Conservation (phyloP, 1,140 invertebrate species). For the Hylyphantes graminicola region DNA sequence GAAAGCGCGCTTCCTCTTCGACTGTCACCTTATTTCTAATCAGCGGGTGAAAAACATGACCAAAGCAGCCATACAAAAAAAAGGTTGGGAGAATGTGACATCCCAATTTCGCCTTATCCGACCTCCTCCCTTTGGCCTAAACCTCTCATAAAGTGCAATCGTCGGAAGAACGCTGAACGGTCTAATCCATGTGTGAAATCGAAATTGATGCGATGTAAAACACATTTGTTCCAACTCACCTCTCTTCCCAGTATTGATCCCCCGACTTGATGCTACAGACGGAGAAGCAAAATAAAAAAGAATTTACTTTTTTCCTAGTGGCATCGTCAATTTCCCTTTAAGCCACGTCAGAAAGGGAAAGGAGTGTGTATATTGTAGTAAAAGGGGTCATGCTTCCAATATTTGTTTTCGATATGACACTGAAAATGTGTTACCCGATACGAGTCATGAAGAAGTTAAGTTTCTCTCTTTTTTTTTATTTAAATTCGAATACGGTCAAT, state of each 20-base stretch:
- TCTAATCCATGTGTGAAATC: conserved; percentile 59
- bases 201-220: conserved; percentile 60
- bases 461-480: no score
- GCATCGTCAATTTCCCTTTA: no score
- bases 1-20: not conserved
- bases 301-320: no score
- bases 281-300: no score
- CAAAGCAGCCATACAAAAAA: not conserved
- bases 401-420: no score
- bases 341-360: no score
- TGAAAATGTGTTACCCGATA: no score
- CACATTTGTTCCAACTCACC: conserved; percentile 58
- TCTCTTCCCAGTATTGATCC: conserved; percentile 15
- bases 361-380: no score
- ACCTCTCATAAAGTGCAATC: conserved; percentile 49
- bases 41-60: not conserved
- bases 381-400: no score
- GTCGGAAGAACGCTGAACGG: conserved; percentile 40
- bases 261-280: not conserved
- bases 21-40: not conserved
- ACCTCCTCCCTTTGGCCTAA: not conserved
- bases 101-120: conserved; percentile 11
- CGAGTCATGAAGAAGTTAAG: no score
- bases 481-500: no score
- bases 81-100: not conserved